Percentiles rank a stretch among this genome's conserved stretches.
These are phyloP conservation scores for Drosophila nr. perissopoda DNA, from an alignment of 2,888 invertebrate species.

Conservation along the genomic window DNA sequence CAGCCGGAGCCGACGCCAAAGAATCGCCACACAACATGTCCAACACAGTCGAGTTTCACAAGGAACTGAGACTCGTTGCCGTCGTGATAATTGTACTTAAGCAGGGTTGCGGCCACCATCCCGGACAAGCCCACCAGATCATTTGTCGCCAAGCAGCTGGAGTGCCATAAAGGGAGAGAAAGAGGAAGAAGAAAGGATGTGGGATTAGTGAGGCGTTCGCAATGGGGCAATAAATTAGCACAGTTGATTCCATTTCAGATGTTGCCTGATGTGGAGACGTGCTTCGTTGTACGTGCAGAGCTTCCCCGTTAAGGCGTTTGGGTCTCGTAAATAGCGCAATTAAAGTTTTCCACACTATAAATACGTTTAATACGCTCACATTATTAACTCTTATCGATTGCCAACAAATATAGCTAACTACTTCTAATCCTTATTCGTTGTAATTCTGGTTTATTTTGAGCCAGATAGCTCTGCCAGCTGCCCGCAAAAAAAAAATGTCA, in stretches of 20 bases:
- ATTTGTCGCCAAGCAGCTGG: constrained; percentile 90
- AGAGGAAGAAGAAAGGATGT: constrained; percentile 25
- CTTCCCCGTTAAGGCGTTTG: neutral
- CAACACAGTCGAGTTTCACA: constrained; percentile 82
- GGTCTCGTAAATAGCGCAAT: constrained; percentile 57
- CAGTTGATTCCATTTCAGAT: constrained; percentile 9
- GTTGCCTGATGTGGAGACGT: constrained; percentile 8
- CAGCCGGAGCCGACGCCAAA: constrained; percentile 95
- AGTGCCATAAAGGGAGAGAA: constrained; percentile 74
- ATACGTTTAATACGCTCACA: constrained; percentile 44
- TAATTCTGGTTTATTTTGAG: neutral
- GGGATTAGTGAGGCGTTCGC: constrained; percentile 35
- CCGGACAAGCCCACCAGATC: constrained; percentile 92
- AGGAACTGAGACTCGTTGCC: constrained; percentile 76
- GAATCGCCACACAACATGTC: constrained; percentile 90
- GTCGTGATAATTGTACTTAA: constrained; percentile 85
- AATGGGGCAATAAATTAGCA: constrained; percentile 49
- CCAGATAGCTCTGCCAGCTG: constrained; percentile 19
- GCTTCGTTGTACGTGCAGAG: constrained; percentile 8
- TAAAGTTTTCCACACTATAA: constrained; percentile 55
- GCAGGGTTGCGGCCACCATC: constrained; percentile 90
- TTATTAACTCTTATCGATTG: constrained; percentile 34
- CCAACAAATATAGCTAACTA: constrained; percentile 5
- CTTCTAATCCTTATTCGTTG: neutral
- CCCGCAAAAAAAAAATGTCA: neutral